Percentiles rank a stretch among this genome's conserved stretches.
These are phyloP conservation scores for Drosophila micromelanica DNA, from an alignment of 1,140 invertebrate species.

Conservation along the genomic window DNA sequence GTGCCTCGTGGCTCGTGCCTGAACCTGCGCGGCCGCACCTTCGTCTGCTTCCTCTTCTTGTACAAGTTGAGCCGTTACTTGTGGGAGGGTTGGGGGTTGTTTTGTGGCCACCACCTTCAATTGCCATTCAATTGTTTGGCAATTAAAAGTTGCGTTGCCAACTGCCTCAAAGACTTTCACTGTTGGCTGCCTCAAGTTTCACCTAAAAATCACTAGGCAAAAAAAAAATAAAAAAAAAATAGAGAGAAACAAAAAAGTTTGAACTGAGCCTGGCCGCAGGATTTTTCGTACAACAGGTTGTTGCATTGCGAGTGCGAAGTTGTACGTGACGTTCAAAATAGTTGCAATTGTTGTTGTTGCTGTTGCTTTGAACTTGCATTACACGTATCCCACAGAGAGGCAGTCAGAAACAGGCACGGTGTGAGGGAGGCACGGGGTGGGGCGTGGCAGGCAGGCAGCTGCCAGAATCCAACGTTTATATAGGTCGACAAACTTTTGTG, in stretches of 20 bases:
- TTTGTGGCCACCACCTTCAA: slow-evolving; percentile 18
- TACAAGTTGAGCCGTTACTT: neutral
- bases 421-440: no score
- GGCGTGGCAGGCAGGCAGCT: slow-evolving; percentile 25
- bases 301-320: slow-evolving; percentile 63
- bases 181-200: slow-evolving; percentile 14
- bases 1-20: neutral
- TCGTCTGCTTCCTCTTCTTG: neutral
- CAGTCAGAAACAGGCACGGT: neutral
- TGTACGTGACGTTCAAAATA: slow-evolving; percentile 75
- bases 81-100: slow-evolving; percentile 11
- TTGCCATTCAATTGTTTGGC: slow-evolving; percentile 47
- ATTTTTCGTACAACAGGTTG: slow-evolving; percentile 78
- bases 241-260: slow-evolving; percentile 4
- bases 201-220: neutral
- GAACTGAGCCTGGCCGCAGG: slow-evolving; percentile 43
- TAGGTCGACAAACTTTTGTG: slow-evolving; percentile 82
- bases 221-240: neutral
- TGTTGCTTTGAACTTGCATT: slow-evolving; percentile 77
- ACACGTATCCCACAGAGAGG: slow-evolving; percentile 66
- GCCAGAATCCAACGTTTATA: slow-evolving; percentile 65
- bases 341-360: slow-evolving; percentile 58
- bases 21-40: slow-evolving; percentile 29
- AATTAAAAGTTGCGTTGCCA: slow-evolving; percentile 55
- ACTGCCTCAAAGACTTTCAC: slow-evolving; percentile 50